Conservation (phyloP, 2,888 invertebrate species). For the Sminthurides aquaticus region DNA sequence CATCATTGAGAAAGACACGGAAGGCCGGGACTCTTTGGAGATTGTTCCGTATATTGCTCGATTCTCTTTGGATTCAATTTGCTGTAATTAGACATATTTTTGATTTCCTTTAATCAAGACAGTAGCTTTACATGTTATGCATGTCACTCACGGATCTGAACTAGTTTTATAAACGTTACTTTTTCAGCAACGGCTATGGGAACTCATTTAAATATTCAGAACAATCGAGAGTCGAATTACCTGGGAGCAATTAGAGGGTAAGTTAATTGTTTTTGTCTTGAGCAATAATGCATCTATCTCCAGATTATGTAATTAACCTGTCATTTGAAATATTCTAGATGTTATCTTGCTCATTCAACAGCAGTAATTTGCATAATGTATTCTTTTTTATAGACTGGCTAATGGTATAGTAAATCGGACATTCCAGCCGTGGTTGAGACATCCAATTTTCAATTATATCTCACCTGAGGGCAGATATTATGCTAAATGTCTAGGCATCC, state of each 20-base stretch:
- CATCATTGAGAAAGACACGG: not conserved
- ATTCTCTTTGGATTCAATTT: slow-evolving; percentile 50
- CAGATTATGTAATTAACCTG: not conserved
- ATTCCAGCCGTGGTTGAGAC: not conserved
- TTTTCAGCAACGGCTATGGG: slow-evolving; percentile 39
- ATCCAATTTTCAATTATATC: too few species aligned
- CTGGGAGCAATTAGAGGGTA: slow-evolving; percentile 26
- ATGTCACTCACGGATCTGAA: too few species aligned
- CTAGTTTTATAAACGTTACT: too few species aligned
- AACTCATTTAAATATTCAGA: slow-evolving; percentile 25
- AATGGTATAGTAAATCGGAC: slow-evolving; percentile 19
- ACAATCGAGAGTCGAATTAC: slow-evolving; percentile 25
- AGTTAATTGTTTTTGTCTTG: not conserved
- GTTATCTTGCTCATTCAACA: not conserved
- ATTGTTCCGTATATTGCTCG: slow-evolving; percentile 47
- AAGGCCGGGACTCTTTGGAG: slow-evolving; percentile 37
- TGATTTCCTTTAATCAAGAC: not conserved
- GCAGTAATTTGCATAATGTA: not conserved
- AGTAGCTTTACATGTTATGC: too few species aligned
- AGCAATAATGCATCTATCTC: not conserved
- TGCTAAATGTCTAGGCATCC: too few species aligned
- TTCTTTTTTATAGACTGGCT: not conserved
- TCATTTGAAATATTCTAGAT: slow-evolving; percentile 19
- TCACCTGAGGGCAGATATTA: too few species aligned
- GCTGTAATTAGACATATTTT: slow-evolving; percentile 43